Base-by-base conservation (phyloP, 2,888 invertebrate species). In the Steinernema hermaphroditum region DNA sequence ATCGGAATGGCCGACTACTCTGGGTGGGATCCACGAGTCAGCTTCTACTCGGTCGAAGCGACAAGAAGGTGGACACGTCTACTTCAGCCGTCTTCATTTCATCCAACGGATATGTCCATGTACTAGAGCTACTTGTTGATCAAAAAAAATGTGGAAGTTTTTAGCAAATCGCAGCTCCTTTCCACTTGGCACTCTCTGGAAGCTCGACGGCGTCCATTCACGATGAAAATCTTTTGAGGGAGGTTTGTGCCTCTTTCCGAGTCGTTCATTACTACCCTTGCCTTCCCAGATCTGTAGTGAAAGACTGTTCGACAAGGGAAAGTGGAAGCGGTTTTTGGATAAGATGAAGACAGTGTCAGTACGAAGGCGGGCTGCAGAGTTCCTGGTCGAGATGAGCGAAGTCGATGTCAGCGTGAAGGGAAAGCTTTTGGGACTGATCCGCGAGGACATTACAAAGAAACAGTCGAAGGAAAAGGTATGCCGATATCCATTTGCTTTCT, bases 1-100 rank as follows among this genome's bases (percentile, higher is more conserved):
- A 92, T 62, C 94, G 93, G 87, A 91, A 91, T 86, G 94, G 88
- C 75, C 80, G 82, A 16, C 83, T 89, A 68, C 37, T 81, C n/a
- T 16, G 62, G 16, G 34, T 62, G 16, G 32, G 29, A 2, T 29
- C 62, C 29, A 62, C 62, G 16, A 62, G 34, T 19, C 49, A 69
- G 12, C 24, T 69, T 24, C 69, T 69, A 24, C 49, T 46, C 41
- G 46, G 49, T 16, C 46, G 29, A 16, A 69, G 24, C 19, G 44
- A 69, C 2, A 19, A 69, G 27, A 69, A 44, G 69, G 29, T 69
- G 29, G 46, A 69, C n/a, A 46, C 24, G 2, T 9, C 29, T 2
- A 41, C 34, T 2, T 27, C 75, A 9, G 76, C 75, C n/a, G 57
- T 77, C 12, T 81, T 80, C 62, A 22, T 80, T 22, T 72, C 72